Evolutionary conservation across 2,888 invertebrate genomes (phyloP).

Genomic region (Cosmorhoe ocellata): DNA sequence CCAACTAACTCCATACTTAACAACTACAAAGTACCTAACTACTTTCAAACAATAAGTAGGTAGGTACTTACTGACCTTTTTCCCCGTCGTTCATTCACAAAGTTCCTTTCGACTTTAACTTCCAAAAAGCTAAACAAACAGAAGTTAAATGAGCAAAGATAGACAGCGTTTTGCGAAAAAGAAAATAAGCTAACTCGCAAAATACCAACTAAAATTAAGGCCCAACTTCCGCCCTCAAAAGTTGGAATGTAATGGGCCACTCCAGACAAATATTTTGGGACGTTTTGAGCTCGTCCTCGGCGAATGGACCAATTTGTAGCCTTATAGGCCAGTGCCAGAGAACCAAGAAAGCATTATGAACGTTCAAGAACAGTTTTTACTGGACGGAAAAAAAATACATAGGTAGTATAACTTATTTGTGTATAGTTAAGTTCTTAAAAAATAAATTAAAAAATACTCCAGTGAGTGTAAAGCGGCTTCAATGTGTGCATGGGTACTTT

Average conservation of each 20-base stretch:
- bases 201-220: conserved; percentile 27
- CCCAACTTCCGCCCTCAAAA: conserved; percentile 20
- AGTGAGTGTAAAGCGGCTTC: too few species aligned
- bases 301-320: conserved; percentile 21
- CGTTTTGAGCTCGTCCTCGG: conserved; percentile 16
- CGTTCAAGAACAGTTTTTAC: too few species aligned
- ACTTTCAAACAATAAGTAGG: not conserved
- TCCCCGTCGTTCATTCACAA: conserved; percentile 9
- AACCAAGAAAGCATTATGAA: not conserved
- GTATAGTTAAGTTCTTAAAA: too few species aligned
- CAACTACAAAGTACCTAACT: too few species aligned
- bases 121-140: conserved; percentile 15
- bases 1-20: too few species aligned
- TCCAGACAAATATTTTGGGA: conserved; percentile 25
- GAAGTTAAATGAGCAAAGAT: conserved; percentile 16
- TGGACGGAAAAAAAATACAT: too few species aligned
- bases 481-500: too few species aligned
- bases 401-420: too few species aligned
- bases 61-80: too few species aligned
- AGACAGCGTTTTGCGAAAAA: conserved; percentile 17
- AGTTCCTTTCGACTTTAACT: conserved; percentile 4
- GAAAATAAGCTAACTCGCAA: conserved; percentile 27
- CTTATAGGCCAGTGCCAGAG: conserved; percentile 9
- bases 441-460: too few species aligned
- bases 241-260: conserved; percentile 21